phyloP scores from a whole-genome alignment of 2,888 invertebrate genomes.

The Chrysolina oricalcia region DNA sequence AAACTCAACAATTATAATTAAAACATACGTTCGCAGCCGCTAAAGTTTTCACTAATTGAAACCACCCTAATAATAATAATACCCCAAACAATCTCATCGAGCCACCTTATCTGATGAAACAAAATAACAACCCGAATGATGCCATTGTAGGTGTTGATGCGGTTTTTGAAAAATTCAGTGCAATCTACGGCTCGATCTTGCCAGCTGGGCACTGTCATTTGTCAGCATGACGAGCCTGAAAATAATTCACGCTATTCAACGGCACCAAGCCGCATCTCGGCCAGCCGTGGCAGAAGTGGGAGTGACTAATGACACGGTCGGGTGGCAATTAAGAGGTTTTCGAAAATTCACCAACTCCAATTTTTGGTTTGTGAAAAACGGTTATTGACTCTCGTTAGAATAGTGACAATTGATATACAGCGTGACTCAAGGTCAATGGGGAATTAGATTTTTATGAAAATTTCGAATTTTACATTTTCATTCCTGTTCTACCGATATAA shows the following conservation, averaged over 20 bases:
- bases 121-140: constrained; percentile 38
- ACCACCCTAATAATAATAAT: constrained; percentile 16
- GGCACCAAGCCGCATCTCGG: constrained; percentile 20
- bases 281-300: constrained; percentile 13
- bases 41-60: constrained; percentile 21
- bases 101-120: constrained; percentile 45
- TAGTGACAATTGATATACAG: too few species aligned
- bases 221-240: constrained; percentile 55
- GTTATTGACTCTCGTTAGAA: too few species aligned
- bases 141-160: constrained; percentile 33
- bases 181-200: constrained; percentile 59
- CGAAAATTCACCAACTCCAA: too few species aligned
- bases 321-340: not conserved
- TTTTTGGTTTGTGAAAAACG: too few species aligned
- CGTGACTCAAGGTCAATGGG: too few species aligned
- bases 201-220: constrained; percentile 60
- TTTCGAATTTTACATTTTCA: too few species aligned
- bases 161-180: constrained; percentile 53
- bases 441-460: too few species aligned
- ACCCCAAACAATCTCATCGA: constrained; percentile 30
- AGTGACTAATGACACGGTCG: constrained; percentile 5
- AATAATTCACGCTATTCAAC: constrained; percentile 49
- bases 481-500: too few species aligned
- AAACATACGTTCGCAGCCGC: constrained; percentile 61
- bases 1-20: constrained; percentile 53